Conservation (phyloP, 2,113 vertebrate species). For the Colaptes auratus region DNA sequence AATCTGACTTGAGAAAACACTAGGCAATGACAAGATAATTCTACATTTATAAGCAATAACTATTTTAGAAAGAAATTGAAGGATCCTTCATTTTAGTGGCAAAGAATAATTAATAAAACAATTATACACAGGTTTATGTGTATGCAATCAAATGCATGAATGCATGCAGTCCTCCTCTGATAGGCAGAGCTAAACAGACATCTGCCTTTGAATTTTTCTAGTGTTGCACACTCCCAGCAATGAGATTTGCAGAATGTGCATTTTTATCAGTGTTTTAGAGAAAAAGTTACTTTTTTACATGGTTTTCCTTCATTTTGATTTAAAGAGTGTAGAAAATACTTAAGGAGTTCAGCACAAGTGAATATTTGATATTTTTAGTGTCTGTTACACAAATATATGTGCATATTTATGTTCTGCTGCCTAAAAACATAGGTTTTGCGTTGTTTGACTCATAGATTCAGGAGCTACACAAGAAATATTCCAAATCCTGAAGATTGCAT, state of each 20-base stretch:
- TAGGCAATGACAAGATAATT: conserved; percentile 26
- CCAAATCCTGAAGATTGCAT: not conserved
- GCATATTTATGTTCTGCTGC: not conserved
- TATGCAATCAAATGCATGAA: not conserved
- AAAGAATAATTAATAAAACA: conserved; percentile 48
- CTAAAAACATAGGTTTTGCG: not conserved
- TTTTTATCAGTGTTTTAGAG: not conserved
- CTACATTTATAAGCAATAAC: conserved; percentile 34
- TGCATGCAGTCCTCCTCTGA: not conserved
- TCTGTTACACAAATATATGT: not conserved
- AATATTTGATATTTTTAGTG: not conserved
- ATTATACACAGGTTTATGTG: not conserved
- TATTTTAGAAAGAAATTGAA: conserved; percentile 47
- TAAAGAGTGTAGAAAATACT: not conserved
- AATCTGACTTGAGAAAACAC: conserved; percentile 43
- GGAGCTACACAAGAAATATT: not conserved
- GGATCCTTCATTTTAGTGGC: not conserved
- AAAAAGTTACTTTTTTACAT: not conserved
- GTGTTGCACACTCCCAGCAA: not conserved
- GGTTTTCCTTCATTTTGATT: not conserved
- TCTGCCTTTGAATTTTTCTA: not conserved
- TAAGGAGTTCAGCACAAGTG: not conserved
- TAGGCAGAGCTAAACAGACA: not conserved
- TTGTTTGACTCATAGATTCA: not conserved
- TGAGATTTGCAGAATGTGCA: not conserved